Percentiles rank a stretch among this genome's conserved stretches.
phyloP scores from a whole-genome alignment of 2,797 vertebrate genomes.

The Glossophaga mutica region DNA sequence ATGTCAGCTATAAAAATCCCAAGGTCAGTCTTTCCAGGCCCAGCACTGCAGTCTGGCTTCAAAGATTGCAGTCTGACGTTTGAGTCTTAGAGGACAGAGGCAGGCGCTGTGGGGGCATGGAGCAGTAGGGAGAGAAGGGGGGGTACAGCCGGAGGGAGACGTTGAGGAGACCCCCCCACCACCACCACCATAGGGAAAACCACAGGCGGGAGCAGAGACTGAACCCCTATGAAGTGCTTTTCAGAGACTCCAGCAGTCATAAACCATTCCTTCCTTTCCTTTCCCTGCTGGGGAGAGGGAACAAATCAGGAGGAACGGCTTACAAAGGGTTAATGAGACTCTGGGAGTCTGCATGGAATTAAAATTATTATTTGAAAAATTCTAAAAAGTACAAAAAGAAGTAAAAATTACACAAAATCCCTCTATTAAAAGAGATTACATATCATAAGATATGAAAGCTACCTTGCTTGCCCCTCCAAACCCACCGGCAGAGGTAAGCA shows the following conservation, averaged over 20 bases:
- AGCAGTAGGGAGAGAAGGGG: neutral
- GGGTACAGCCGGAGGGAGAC: neutral
- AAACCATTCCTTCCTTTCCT: neutral
- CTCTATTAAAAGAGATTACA: constrained; percentile 59
- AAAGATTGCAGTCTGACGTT: neutral
- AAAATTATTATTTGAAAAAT: constrained; percentile 67
- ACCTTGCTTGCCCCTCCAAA: neutral
- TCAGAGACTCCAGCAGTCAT: neutral
- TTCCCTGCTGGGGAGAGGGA: neutral
- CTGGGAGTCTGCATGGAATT: constrained; percentile 49
- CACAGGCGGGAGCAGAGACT: neutral
- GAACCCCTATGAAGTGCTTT: neutral
- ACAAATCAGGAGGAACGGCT: neutral
- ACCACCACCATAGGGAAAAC: neutral
- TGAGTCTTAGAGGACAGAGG: neutral
- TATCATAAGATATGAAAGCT: neutral
- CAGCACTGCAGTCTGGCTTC: neutral
- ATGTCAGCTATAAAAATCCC: neutral
- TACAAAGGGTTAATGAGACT: constrained; percentile 38
- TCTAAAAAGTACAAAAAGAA: constrained; percentile 52
- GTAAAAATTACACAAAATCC: constrained; percentile 67
- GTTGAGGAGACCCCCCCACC: neutral
- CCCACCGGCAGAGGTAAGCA: neutral
- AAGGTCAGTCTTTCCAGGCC: neutral
- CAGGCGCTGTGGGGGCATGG: neutral